Evolutionary conservation across 2,113 vertebrate genomes (phyloP).

Genomic region (Pluvialis apricaria): DNA sequence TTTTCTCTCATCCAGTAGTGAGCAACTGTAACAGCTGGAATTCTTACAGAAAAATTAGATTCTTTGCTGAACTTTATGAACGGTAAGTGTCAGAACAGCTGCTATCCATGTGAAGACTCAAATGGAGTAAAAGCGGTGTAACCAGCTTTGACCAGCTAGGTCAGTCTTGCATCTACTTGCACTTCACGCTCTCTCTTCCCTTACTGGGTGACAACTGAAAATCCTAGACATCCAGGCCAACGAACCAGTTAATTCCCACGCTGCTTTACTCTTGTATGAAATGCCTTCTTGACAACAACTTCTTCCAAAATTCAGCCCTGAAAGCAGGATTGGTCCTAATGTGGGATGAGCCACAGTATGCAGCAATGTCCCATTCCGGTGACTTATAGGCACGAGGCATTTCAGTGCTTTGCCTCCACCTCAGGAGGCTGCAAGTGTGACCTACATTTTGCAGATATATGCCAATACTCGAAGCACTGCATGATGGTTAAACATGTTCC

Average conservation of each 20-base stretch:
- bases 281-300: background rate
- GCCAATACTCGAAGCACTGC: background rate
- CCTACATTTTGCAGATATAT: background rate
- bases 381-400: fast-evolving
- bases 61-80: background rate
- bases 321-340: background rate
- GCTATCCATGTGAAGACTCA: background rate
- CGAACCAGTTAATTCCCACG: fast-evolving
- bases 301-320: background rate
- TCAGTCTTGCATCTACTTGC: background rate
- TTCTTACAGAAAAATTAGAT: background rate
- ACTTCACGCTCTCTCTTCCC: background rate
- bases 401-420: background rate
- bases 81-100: background rate
- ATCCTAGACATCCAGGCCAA: background rate
- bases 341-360: fast-evolving
- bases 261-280: background rate
- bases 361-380: background rate
- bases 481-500: fast-evolving
- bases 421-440: background rate
- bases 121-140: background rate
- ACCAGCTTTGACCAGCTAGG: background rate
- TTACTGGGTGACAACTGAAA: background rate
- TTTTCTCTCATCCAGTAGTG: background rate
- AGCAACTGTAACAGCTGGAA: background rate